Base-by-base conservation (phyloP, 2,797 vertebrate species). In the Propithecus deckenii region DNA sequence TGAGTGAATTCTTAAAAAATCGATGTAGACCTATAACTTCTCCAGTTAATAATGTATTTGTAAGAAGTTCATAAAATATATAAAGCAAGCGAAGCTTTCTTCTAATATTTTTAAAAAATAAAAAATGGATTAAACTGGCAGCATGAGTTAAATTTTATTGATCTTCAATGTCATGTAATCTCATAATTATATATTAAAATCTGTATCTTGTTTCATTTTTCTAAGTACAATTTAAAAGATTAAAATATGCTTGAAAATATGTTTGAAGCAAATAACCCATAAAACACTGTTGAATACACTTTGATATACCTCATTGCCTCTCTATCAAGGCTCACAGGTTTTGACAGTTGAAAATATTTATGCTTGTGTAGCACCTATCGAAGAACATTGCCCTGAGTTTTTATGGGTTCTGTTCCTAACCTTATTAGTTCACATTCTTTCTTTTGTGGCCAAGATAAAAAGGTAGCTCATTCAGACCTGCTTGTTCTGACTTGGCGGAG, bases 391-490 rank as follows among this genome's bases (percentile, higher is more conserved):
- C n/a, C 35, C 50, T 5, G 84, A 67, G 55, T 46, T 74, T 76
- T 96, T 46, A 55, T 52, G 67, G 72, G 72, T 89, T 97, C 83
- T 96, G 38, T 48, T 59, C 30, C 28, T 69, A 43, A 89, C 79
- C 32, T 92, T 52, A 76, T 65, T 85, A 80, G 57, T 93, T 94
- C 30, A 43, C 79, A 3, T 95, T 80, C 25, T 93, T 90, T 83
- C 9, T 95, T 93, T 79, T 22, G 20, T 72, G 55, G 18, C 25
- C 43, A 48, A 50, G 12, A 50, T 69, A 65, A 79, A 96, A 89
- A 71, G 1, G 4, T 41, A 23, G 32, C 28, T 48, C 32, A 38
- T 28, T 69, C 35, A 46, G 46, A 85, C 30, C 43, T 80, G 25
- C 25, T 92, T 71, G 9, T 55, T 97, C n/a, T 90, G n/a, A 89